A percentile compares a stretch with the other conserved stretches of the same genome.
These are phyloP conservation scores for Nematostella vectensis DNA, from an alignment of 92 coral and sea anemone species.

Conservation along the genomic window DNA sequence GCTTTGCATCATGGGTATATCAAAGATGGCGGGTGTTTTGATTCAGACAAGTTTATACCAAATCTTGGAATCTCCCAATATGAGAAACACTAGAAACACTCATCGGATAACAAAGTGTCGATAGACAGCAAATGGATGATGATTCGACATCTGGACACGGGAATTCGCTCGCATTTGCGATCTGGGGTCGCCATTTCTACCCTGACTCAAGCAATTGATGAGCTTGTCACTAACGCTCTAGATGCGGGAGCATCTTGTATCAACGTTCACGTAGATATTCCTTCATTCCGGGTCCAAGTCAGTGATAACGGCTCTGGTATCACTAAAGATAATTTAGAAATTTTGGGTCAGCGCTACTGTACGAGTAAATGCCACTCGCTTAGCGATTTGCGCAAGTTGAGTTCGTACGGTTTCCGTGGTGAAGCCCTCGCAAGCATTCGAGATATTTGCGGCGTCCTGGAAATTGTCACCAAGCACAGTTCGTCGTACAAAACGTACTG, in stretches of 20 bases:
- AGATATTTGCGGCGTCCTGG: constrained; percentile 69
- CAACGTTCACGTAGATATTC: constrained; percentile 71
- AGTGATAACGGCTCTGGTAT: constrained; percentile 86
- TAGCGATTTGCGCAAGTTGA: constrained; percentile 51
- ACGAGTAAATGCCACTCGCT: constrained; percentile 86
- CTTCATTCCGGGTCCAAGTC: constrained; percentile 66
- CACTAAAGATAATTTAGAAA: constrained; percentile 39
- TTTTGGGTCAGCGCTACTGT: constrained; percentile 70
- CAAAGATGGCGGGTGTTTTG: constrained; percentile 35
- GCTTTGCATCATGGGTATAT: constrained; percentile 23
- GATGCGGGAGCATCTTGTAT: constrained; percentile 89
- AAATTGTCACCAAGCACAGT: constrained; percentile 73
- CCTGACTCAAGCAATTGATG: constrained; percentile 87
- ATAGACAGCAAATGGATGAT: constrained; percentile 14
- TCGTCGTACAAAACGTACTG: constrained; percentile 78
- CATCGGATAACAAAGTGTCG: too few species aligned
- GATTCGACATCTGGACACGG: constrained; percentile 76
- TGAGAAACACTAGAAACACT: too few species aligned
- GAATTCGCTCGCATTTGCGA: constrained; percentile 72
- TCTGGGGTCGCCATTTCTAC: constrained; percentile 87
- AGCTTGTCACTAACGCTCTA: constrained; percentile 78
- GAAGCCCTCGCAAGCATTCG: constrained; percentile 91
- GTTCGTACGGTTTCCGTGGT: constrained; percentile 80
- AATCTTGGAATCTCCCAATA: too few species aligned
- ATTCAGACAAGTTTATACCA: too few species aligned